Evolutionary conservation across 2,888 invertebrate species (phyloP).

Genomic region (Cloeon dipterum): DNA sequence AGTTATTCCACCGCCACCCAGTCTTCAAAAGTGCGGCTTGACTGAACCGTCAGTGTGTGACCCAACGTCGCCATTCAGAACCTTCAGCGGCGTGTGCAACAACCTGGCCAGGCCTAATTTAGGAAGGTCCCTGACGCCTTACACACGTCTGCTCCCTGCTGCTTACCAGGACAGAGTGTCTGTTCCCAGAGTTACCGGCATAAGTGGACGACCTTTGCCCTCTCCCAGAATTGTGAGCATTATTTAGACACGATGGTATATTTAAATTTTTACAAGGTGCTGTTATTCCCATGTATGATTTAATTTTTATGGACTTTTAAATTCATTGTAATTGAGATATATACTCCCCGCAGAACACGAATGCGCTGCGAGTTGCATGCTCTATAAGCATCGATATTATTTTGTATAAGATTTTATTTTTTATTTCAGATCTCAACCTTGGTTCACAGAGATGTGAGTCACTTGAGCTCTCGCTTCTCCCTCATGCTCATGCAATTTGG

Average conservation of each 20-base stretch:
- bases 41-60: background rate
- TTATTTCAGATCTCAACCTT: constrained; percentile 65
- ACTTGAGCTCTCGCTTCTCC: constrained; percentile 67
- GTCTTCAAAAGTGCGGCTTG: background rate
- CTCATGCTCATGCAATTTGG: constrained; percentile 90
- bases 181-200: constrained; percentile 46
- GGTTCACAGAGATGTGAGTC: constrained; percentile 79
- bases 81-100: constrained; percentile 67
- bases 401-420: no score
- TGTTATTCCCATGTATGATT: no score
- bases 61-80: constrained; percentile 21
- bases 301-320: no score
- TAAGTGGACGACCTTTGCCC: constrained; percentile 54
- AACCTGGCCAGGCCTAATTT: constrained; percentile 60
- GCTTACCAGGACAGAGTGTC: constrained; percentile 81
- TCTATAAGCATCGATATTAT: no score
- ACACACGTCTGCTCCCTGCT: constrained; percentile 62
- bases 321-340: no score
- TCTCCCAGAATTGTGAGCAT: constrained; percentile 66
- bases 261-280: no score
- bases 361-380: no score
- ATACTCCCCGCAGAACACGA: no score
- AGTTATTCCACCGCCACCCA: constrained; percentile 20
- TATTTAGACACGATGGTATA: no score
- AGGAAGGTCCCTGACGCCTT: constrained; percentile 66